Percentiles rank a stretch among this genome's conserved stretches.
Conservation (phyloP, 2,888 invertebrate species). For the Sinelater perroti region DNA sequence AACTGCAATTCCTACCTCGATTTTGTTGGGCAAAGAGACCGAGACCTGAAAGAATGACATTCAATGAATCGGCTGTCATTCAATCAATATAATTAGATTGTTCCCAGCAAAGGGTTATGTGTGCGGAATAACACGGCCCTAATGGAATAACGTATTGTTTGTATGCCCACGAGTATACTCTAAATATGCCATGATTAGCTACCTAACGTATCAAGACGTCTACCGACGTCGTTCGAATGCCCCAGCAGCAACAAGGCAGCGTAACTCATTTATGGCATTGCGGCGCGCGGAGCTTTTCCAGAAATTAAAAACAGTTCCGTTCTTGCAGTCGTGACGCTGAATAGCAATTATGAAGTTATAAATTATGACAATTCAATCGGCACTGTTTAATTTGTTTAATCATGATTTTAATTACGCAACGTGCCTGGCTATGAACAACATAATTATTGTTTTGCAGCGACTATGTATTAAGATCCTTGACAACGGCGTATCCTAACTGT, state of each 20-base stretch:
- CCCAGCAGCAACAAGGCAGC: no score
- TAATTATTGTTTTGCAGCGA: no score
- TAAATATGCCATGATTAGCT: constrained; percentile 33
- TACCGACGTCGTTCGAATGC: constrained; percentile 13
- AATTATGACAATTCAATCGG: neutral
- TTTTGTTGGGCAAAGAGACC: constrained; percentile 30
- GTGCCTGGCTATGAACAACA: neutral
- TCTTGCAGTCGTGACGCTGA: neutral
- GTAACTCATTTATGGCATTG: no score
- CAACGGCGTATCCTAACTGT: no score
- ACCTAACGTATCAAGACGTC: constrained; percentile 26
- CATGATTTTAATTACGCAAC: neutral
- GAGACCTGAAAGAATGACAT: constrained; percentile 57
- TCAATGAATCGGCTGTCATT: constrained; percentile 63
- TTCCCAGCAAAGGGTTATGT: constrained; percentile 58
- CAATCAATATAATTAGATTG: constrained; percentile 64
- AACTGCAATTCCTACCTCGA: constrained; percentile 54
- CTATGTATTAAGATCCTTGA: no score
- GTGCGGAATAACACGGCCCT: constrained; percentile 57
- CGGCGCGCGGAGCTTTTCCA: no score
- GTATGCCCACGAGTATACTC: constrained; percentile 37
- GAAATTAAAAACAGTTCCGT: no score
- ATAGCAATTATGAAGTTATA: neutral
- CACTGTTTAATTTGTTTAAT: constrained; percentile 3
- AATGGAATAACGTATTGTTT: constrained; percentile 58